Evolutionary conservation across 2,113 vertebrate genomes (phyloP).

Genomic region (Nannobrachium achirus): DNA sequence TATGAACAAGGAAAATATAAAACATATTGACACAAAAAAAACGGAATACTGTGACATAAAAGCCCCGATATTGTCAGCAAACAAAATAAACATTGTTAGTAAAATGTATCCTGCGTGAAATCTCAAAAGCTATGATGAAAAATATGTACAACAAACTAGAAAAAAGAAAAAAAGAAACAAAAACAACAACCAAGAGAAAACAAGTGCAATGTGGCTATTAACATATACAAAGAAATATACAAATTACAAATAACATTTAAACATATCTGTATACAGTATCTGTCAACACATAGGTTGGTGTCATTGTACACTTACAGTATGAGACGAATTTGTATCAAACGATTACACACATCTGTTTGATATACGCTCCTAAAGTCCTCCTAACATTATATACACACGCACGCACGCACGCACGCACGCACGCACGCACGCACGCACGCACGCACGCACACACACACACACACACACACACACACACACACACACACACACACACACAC

Average conservation of each 20-base stretch:
- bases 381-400: no score
- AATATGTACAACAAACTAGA: slow-evolving; percentile 59
- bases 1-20: neutral
- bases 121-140: slow-evolving; percentile 14
- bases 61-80: neutral
- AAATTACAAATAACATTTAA: slow-evolving; percentile 36
- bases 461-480: no score
- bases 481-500: no score
- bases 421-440: no score
- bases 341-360: no score
- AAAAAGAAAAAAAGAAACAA: neutral
- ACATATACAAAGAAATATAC: slow-evolving; percentile 40
- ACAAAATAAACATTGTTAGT: slow-evolving; percentile 5
- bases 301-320: slow-evolving; percentile 18
- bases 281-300: slow-evolving; percentile 32
- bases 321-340: neutral
- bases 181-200: no score
- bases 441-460: no score
- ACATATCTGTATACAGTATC: slow-evolving; percentile 10
- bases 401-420: no score
- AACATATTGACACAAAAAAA: neutral
- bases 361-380: no score
- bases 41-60: neutral
- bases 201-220: slow-evolving; percentile 62
- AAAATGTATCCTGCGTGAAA: slow-evolving; percentile 6